Evolutionary conservation across 2,113 vertebrate genomes (phyloP).

Genomic region (Pituophis catenifer): DNA sequence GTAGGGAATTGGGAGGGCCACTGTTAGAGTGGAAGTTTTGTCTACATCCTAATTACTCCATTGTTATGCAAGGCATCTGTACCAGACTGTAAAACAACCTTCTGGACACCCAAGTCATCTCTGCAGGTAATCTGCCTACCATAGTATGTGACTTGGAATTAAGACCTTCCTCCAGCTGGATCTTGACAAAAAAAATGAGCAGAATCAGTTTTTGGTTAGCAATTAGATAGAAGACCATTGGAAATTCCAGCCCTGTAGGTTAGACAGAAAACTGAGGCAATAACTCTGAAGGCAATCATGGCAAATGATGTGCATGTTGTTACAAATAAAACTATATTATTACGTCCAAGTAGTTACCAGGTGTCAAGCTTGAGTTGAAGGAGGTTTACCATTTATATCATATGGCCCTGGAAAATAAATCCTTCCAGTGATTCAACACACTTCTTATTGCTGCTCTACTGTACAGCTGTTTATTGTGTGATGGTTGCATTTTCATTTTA

Average conservation of each 20-base stretch:
- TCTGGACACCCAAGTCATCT: constrained; percentile 40
- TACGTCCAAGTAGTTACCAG: not conserved
- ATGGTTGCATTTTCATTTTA: constrained; percentile 68
- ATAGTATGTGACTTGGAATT: not conserved
- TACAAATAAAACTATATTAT: not conserved
- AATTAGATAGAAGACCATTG: not conserved
- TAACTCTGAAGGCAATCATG: not conserved
- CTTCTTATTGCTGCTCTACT: constrained; percentile 66
- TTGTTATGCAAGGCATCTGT: not conserved
- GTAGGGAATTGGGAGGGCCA: not conserved
- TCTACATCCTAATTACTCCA: not conserved
- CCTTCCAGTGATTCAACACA: constrained; percentile 36
- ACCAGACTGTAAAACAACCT: constrained; percentile 16
- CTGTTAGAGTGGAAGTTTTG: not conserved
- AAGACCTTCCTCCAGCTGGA: not conserved
- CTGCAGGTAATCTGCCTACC: not conserved
- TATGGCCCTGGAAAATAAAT: constrained; percentile 51
- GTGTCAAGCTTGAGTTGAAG: not conserved
- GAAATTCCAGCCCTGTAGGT: not conserved
- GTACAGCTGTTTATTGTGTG: constrained; percentile 6
- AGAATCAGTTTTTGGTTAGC: not conserved
- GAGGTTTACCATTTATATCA: constrained; percentile 22
- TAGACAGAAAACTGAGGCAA: not conserved
- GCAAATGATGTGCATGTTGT: not conserved
- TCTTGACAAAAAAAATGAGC: not conserved